Evolutionary conservation across 2,888 invertebrate species (phyloP), one percentile per base, ranked within the genome.

Genomic region (Temnothorax unifasciatus): DNA sequence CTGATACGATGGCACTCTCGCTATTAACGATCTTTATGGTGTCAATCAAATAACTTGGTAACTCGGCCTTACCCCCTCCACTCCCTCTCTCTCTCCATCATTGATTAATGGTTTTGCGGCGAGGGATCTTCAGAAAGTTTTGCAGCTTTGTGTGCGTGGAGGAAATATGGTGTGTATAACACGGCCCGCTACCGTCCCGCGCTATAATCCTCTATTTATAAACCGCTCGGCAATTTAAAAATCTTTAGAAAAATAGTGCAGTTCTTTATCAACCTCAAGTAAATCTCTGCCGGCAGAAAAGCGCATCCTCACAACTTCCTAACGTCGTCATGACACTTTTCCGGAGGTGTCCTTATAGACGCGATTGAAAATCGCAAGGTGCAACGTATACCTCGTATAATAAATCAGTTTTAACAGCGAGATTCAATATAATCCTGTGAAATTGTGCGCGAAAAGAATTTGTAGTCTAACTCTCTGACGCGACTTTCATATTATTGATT

Each of bases 1-100:
- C 25, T 81, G 73, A 81, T 79, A 79, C 73, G 79, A 81, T 81
- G 79, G 38, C 73, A 81, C 79, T 81, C 73, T 81, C 47, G 79
- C 79, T 81, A 81, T 81, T 81, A 81, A 81, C 79, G 79, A 79
- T 79, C 79, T 79, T 79, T 79, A 79, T 79, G 59, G 47, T 79
- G 71, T 79, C 79, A 81, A 73, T 81, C 79, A 73, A 81, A 81
- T 81, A 81, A 81, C 73, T 73, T 73, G 79, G 59, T 81, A 81
- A 73, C 79, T 73, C 59, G 73, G 79, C 73, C 79, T 81, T 81
- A 73, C 29, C 1, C 15, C 9, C 6, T n/a, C 44, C 15, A 2
- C 6, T 1, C n/a, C 47, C 15, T 3, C 25, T 4, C 18, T 4
- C 18, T 18, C 21, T 2, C 11, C 59, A 47, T 50, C 47, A 81